Evolutionary conservation across 1,140 invertebrate genomes (phyloP), one percentile per base, ranked within the genome.

Genomic region (Dendrolimus kikuchii): DNA sequence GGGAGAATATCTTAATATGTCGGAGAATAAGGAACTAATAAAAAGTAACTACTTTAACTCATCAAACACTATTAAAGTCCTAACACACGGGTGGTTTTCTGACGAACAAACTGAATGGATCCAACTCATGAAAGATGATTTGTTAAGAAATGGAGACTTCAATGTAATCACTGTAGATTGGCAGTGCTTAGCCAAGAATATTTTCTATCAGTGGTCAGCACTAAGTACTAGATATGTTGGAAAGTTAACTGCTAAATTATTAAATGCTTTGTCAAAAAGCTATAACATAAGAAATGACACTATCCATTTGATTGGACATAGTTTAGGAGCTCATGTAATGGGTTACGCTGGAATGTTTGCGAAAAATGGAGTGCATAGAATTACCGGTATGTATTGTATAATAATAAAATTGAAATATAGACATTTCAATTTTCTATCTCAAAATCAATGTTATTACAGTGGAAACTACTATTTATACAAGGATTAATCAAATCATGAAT

Each of bases 281-380:
- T 90, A 90, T 59, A 82, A 85, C 5, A 58, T 90, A 2, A 71
- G 88, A 60, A 77, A 88, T 0, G 68, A 89, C 55, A 71, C 89
- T 36, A 82, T 93, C 36, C 92, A 94, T 77, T 81, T 94, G 42
- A 90, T 93, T 46, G 93, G 96, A 0, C 96, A 97, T 80, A 97
- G 95, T 67, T 88, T 98, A 40, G 96, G 96, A 7, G 95, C 96
- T 0, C 96, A 98, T 49, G 92, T 96, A 7, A 93, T 95, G 63
- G 96, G 96, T 8, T 95, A 95, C 73, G 92, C 94, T 0, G 96
- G 95, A 0, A 88, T 86, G 52, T 87, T 88, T 57, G 77, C 89
- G 4, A 81, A 81, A 49, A 86, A 89, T 40, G 89, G 75, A 61
- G 57, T 93, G 5, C 76, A 85, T 10, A 88, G 92, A 73, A 89